Conservation (phyloP, 2,113 vertebrate species). For the Pseudopodoces humilis region DNA sequence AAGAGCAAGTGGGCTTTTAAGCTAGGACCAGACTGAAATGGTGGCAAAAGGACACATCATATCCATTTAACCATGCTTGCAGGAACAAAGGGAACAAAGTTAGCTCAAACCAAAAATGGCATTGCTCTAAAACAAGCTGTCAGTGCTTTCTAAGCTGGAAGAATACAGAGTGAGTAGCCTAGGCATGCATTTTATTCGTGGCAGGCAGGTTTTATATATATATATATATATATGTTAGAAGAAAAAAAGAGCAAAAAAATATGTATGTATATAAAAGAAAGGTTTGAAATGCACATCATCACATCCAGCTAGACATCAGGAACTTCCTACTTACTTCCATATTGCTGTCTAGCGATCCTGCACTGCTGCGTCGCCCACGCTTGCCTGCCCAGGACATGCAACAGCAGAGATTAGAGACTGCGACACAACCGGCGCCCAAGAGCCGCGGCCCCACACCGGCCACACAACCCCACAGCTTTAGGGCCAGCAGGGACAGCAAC, state of each 20-base stretch:
- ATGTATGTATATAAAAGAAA: slow-evolving; percentile 69
- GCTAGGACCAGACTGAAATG: slow-evolving; percentile 58
- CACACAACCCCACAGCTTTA: neutral
- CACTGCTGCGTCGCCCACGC: slow-evolving; percentile 98
- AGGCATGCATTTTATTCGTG: slow-evolving; percentile 88
- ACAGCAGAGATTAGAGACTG: slow-evolving; percentile 93
- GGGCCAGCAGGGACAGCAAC: neutral
- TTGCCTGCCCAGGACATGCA: slow-evolving; percentile 99
- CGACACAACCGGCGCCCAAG: slow-evolving; percentile 72
- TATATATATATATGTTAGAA: slow-evolving; percentile 68
- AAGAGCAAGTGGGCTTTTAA: slow-evolving; percentile 68
- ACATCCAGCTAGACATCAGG: slow-evolving; percentile 82
- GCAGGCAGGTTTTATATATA: slow-evolving; percentile 77
- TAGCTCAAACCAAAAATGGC: slow-evolving; percentile 76
- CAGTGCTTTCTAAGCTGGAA: slow-evolving; percentile 69
- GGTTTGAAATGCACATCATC: slow-evolving; percentile 83
- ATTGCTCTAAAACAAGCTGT: slow-evolving; percentile 77
- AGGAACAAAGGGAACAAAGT: slow-evolving; percentile 73
- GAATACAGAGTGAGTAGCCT: slow-evolving; percentile 83
- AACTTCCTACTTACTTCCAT: slow-evolving; percentile 97
- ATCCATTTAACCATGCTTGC: slow-evolving; percentile 88
- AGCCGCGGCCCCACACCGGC: slow-evolving; percentile 39
- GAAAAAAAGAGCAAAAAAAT: slow-evolving; percentile 76
- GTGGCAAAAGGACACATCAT: slow-evolving; percentile 71
- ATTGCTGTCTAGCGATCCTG: slow-evolving; percentile 99